A percentile compares a stretch with the other conserved stretches of the same genome.
phyloP scores from a whole-genome alignment of 1,140 invertebrate species.

The Temnothorax nylanderi region DNA sequence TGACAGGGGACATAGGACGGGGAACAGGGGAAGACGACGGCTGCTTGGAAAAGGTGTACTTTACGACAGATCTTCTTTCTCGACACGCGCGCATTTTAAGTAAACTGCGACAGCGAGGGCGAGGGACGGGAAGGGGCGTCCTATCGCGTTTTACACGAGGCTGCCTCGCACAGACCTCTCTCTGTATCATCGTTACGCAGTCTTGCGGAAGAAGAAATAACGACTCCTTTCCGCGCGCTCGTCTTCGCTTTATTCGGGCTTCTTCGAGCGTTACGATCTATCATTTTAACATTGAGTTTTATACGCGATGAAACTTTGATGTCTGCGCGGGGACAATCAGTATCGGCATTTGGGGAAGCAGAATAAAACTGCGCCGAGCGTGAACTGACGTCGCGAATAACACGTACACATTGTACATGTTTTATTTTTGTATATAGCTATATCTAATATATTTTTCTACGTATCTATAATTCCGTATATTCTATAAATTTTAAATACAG shows the following conservation, averaged over 20 bases:
- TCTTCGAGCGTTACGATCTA: constrained; percentile 50
- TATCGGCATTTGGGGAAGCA: neutral
- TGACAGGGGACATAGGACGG: constrained; percentile 19
- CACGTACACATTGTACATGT: neutral
- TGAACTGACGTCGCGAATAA: neutral
- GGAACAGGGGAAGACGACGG: constrained; percentile 10
- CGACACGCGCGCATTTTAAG: constrained; percentile 69
- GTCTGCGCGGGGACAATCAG: constrained; percentile 16
- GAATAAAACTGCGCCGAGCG: neutral
- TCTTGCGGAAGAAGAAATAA: constrained; percentile 60
- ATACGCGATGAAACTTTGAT: constrained; percentile 34
- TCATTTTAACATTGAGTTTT: constrained; percentile 50
- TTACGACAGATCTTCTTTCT: constrained; percentile 62
- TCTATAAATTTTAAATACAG: neutral
- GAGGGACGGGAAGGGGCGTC: neutral
- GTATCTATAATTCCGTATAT: neutral
- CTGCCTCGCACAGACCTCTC: constrained; percentile 37
- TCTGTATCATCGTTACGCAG: constrained; percentile 59
- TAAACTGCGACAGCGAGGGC: constrained; percentile 34
- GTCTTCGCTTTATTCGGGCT: constrained; percentile 35
- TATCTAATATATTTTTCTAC: neutral
- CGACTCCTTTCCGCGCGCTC: constrained; percentile 58
- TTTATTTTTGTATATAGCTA: neutral
- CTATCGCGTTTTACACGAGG: constrained; percentile 70
- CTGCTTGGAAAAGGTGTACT: constrained; percentile 63